phyloP scores from a whole-genome alignment of 2,113 vertebrate species.

The Corvus moneduloides region DNA sequence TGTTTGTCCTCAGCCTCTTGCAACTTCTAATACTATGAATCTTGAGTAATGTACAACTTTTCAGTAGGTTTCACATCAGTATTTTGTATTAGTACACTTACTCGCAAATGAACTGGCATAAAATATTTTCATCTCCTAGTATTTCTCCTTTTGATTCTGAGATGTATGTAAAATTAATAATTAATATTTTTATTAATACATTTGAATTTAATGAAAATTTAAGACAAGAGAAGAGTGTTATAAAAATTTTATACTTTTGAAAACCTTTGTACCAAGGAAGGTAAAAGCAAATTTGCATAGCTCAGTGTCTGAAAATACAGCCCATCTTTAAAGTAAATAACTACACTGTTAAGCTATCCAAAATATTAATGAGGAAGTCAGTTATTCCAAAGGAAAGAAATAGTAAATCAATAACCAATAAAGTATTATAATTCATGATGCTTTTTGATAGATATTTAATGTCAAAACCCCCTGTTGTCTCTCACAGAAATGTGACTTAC shows the following conservation, averaged over 20 bases:
- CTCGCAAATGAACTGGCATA: background rate
- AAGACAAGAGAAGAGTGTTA: background rate
- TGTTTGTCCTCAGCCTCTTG: background rate
- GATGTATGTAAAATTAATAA: background rate
- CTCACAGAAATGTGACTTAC: background rate
- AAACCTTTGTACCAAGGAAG: background rate
- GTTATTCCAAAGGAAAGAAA: background rate
- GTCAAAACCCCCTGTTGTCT: background rate
- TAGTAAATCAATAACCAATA: background rate
- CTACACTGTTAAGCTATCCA: background rate
- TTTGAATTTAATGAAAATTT: background rate
- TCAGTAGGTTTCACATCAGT: background rate
- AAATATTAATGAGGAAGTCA: background rate
- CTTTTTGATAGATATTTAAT: background rate
- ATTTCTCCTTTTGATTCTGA: background rate
- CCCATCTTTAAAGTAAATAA: background rate
- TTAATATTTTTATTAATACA: background rate
- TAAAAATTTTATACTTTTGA: background rate
- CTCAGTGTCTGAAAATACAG: background rate
- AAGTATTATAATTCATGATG: background rate
- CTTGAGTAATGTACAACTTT: background rate
- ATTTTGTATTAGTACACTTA: background rate
- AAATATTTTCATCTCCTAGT: background rate
- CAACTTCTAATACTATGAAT: background rate
- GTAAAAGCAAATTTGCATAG: background rate